Conservation (phyloP, 2,888 invertebrate species). For the Diarsia brunnea region DNA sequence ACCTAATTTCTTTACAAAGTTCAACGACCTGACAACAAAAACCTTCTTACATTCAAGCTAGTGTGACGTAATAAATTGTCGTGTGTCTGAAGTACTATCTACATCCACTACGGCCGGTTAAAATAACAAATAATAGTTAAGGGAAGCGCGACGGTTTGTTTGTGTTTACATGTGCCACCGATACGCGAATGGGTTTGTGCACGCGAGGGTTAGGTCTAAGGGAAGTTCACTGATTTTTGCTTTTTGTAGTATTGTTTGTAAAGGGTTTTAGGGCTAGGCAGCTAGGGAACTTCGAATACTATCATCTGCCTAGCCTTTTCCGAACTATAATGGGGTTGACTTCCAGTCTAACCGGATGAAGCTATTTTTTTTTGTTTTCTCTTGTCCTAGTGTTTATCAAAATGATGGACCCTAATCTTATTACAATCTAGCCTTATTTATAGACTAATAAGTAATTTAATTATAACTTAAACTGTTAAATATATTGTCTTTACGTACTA, state of each 20-base stretch:
- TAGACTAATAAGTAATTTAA: no score
- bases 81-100: conserved; percentile 10
- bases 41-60: not conserved
- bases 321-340: no score
- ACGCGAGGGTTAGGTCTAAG: conserved; percentile 48
- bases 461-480: no score
- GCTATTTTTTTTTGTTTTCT: no score
- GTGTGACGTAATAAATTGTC: conserved; percentile 23
- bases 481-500: no score
- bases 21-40: conserved; percentile 16
- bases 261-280: not conserved
- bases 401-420: no score
- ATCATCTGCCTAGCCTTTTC: no score
- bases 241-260: conserved; percentile 13
- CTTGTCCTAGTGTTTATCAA: no score
- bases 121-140: conserved; percentile 45
- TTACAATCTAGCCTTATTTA: no score
- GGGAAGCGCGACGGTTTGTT: conserved; percentile 44
- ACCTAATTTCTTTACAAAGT: no score
- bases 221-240: conserved; percentile 25
- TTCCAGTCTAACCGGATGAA: no score
- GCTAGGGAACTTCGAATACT: not conserved
- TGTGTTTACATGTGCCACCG: conserved; percentile 59
- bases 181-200: conserved; percentile 57
- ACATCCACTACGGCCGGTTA: conserved; percentile 23